phyloP scores from a whole-genome alignment of 1,140 invertebrate genomes.

The Reticulitermes speratus region DNA sequence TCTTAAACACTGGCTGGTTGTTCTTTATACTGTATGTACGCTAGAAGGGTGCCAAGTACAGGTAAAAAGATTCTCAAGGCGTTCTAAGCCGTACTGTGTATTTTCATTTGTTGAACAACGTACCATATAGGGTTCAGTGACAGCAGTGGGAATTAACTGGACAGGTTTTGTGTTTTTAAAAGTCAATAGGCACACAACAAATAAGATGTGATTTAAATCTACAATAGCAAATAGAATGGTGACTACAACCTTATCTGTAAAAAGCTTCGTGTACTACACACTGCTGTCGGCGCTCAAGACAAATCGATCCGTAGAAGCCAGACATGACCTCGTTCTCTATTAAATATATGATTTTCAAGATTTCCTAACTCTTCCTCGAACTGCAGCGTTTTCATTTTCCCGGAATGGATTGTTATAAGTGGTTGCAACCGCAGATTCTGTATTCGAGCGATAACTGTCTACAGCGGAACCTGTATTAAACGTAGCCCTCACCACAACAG shows the following conservation, averaged over 20 bases:
- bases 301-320: background rate
- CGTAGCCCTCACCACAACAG: too few species aligned
- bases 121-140: too few species aligned
- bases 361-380: background rate
- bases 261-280: background rate
- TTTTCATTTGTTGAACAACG: too few species aligned
- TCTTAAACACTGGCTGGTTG: too few species aligned
- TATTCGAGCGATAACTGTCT: too few species aligned
- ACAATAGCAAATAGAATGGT: background rate
- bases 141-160: too few species aligned
- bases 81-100: too few species aligned
- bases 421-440: too few species aligned
- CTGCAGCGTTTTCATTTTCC: too few species aligned
- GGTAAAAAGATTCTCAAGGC: background rate
- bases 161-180: background rate
- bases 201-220: background rate
- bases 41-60: background rate
- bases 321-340: background rate
- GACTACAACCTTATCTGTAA: background rate
- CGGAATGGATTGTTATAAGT: too few species aligned
- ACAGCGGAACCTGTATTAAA: too few species aligned
- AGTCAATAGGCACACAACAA: background rate
- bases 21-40: too few species aligned
- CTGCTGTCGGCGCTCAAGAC: background rate
- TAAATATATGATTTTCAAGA: background rate